Evolutionary conservation across 1,140 invertebrate genomes (phyloP).

Genomic region (Aphis gossypii): DNA sequence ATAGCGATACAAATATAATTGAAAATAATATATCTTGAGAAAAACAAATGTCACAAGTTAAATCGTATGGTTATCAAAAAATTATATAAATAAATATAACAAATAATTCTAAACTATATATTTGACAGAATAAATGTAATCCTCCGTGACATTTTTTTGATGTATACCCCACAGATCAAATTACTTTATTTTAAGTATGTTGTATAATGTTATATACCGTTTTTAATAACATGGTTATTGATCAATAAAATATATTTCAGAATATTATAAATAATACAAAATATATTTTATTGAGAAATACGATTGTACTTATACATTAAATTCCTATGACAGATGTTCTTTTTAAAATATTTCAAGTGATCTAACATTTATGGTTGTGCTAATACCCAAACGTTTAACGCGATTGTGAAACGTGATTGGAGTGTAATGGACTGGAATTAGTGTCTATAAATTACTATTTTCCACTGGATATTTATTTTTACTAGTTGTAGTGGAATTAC

Average conservation of each 20-base stretch:
- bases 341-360: neutral
- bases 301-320: neutral
- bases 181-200: no score
- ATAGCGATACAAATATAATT: no score
- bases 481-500: neutral
- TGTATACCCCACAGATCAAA: no score
- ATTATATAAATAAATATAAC: no score
- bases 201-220: neutral
- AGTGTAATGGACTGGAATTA: slow-evolving; percentile 48
- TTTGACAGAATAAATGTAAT: no score
- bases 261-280: neutral
- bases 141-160: no score
- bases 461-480: slow-evolving; percentile 12
- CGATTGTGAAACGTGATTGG: slow-evolving; percentile 41
- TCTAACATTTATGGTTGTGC: slow-evolving; percentile 8
- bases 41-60: no score
- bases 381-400: slow-evolving; percentile 28
- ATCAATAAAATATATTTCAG: neutral
- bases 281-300: neutral
- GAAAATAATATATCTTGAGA: no score
- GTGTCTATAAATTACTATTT: slow-evolving; percentile 46
- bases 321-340: neutral
- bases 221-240: neutral
- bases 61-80: no score
- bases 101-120: no score